Percentiles rank a stretch among this genome's conserved stretches.
These are phyloP conservation scores for Paramormyrops hopkinsi DNA, from an alignment of 2,797 vertebrate species.

Conservation along the genomic window DNA sequence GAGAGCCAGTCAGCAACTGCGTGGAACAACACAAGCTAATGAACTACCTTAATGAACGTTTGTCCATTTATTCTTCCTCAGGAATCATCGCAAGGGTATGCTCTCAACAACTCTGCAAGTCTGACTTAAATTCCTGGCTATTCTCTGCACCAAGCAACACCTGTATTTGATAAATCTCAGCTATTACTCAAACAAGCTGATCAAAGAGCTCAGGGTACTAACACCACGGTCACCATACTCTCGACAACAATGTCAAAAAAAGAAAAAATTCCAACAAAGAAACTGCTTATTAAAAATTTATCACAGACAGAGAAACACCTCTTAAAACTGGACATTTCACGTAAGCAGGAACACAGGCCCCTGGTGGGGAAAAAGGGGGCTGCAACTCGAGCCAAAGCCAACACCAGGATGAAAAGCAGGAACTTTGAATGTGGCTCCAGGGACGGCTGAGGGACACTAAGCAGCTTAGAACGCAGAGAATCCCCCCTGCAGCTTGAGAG, in stretches of 20 bases:
- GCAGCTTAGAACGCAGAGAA: background rate
- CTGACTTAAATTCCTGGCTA: background rate
- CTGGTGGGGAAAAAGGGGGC: background rate
- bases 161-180: background rate
- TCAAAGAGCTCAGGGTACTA: background rate
- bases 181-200: background rate
- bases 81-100: constrained; percentile 35
- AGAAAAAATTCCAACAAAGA: background rate
- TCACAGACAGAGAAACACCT: background rate
- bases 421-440: background rate
- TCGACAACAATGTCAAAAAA: background rate
- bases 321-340: background rate
- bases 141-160: background rate
- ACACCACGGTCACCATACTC: background rate
- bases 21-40: background rate
- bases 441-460: background rate
- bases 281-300: background rate
- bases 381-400: background rate
- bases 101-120: constrained; percentile 22
- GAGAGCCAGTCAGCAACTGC: background rate
- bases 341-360: background rate
- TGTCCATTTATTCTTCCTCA: background rate
- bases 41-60: background rate
- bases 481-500: background rate
- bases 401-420: background rate